Percentiles rank a stretch among this genome's conserved stretches.
Conservation (phyloP, 2,113 vertebrate genomes). For the Paracanthobrama guichenoti region DNA sequence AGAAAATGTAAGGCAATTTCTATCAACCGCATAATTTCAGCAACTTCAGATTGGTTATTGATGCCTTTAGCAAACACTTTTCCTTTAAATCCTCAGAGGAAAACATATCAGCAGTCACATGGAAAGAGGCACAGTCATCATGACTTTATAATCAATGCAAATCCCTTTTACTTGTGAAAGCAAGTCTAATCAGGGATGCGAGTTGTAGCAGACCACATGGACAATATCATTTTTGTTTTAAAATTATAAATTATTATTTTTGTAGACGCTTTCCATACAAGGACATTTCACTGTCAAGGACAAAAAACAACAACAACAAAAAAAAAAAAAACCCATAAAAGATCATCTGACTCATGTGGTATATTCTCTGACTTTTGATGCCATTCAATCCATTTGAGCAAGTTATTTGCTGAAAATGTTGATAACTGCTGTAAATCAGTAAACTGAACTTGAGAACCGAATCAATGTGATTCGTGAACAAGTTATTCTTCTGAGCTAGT, state of each 20-base stretch:
- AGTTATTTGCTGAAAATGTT: too few species aligned
- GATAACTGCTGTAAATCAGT: too few species aligned
- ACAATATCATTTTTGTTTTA: background rate
- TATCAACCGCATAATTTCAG: constrained; percentile 25
- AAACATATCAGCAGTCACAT: background rate
- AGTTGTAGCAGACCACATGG: background rate
- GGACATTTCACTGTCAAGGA: background rate
- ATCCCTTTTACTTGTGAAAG: background rate
- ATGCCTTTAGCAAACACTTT: constrained; percentile 8
- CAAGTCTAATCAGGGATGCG: background rate
- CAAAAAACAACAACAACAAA: too few species aligned
- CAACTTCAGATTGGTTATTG: constrained; percentile 28
- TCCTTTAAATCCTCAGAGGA: background rate
- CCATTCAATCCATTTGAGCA: too few species aligned
- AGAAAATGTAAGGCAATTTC: constrained; percentile 39
- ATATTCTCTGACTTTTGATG: too few species aligned
- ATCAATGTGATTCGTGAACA: too few species aligned
- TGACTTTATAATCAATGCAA: constrained; percentile 20
- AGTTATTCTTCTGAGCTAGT: too few species aligned
- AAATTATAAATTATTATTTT: background rate
- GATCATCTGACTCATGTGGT: too few species aligned
- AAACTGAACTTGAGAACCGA: too few species aligned
- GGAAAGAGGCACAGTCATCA: background rate
- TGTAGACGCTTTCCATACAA: background rate
- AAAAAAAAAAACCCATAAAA: too few species aligned